Evolutionary conservation across 2,113 vertebrate genomes (phyloP).

Genomic region (Polypterus bichir): DNA sequence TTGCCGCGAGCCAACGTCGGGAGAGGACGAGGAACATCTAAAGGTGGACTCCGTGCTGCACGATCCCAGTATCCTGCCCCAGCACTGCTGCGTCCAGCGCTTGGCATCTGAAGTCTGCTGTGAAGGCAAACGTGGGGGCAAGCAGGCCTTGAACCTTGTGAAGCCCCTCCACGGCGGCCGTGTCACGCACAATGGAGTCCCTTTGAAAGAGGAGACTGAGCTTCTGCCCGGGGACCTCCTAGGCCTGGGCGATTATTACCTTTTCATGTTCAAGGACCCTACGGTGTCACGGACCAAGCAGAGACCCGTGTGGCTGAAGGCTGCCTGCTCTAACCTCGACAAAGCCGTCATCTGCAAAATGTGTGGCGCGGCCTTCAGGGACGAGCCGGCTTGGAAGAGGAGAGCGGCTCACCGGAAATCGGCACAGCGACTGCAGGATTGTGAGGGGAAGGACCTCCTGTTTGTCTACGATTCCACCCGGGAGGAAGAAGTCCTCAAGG

Average conservation of each 20-base stretch:
- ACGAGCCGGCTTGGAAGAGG: background rate
- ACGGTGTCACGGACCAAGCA: constrained; percentile 24
- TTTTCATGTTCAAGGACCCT: constrained; percentile 60
- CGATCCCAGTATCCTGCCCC: constrained; percentile 39
- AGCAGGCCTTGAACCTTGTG: constrained; percentile 24
- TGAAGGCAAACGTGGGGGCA: constrained; percentile 9
- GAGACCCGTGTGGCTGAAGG: constrained; percentile 40
- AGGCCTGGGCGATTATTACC: constrained; percentile 45
- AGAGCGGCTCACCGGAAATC: background rate
- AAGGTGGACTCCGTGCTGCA: constrained; percentile 35
- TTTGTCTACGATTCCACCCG: constrained; percentile 29
- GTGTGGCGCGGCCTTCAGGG: constrained; percentile 19
- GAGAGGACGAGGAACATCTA: constrained; percentile 28
- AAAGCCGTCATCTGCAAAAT: constrained; percentile 8
- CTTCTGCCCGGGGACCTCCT: constrained; percentile 51
- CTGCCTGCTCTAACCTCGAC: constrained; percentile 22
- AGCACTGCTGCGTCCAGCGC: constrained; percentile 44
- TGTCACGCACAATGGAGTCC: constrained; percentile 41
- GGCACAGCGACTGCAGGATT: constrained; percentile 24
- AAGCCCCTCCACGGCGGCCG: constrained; percentile 27
- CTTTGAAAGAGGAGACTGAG: constrained; percentile 27
- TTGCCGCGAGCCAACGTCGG: constrained; percentile 14
- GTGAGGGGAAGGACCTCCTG: constrained; percentile 24
- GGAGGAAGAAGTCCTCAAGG: constrained; percentile 32
- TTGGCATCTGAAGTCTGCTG: constrained; percentile 7